Base-by-base conservation (phyloP, 1,140 invertebrate species). In the Leptinotarsa texana region DNA sequence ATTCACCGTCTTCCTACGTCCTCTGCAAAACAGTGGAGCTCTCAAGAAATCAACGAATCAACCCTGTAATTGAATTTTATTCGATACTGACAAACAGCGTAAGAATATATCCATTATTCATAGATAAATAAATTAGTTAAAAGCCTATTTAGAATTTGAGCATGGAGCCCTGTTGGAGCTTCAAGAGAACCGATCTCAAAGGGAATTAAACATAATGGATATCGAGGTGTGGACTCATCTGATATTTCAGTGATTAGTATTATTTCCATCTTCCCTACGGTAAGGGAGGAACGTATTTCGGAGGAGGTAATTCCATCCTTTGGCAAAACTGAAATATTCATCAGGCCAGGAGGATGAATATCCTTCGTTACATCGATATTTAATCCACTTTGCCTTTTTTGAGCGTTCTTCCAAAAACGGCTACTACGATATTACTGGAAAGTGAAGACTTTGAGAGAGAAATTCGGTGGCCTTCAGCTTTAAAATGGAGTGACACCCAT, bases 161-260 rank as follows among this genome's bases (percentile, higher is more conserved):
- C 51, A 6, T 15, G 51, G n/a, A 57, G n/a, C n/a, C 51, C 4
- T 57, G 1, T 3, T 57, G 51, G 51, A 13, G 51, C 3, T 57
- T 17, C n/a, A 15, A 57, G n/a, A 57, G 15, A 3, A 1, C 51
- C 6, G n/a, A 57, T n/a, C n/a, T 57, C 51, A 57, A 57, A 57
- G 51, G 51, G 17, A 57, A 57, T 57, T 57, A 57, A 57, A 57
- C 51, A 57, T 57, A 57, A 57, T 57, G 51, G 51, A 57, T n/a
- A 57, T 57, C 51, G 6, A 57, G 51, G 51, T 57, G 51, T 57
- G 8, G 33, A 42, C 51, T 13, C n/a, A 57, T n/a, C 51, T 57
- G 51, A 57, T 57, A 57, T 57, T 57, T 57, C 51, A 57, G 51
- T 17, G n/a, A 57, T 57, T 57, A 57, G 51, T 18, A 57, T 57